phyloP scores from a whole-genome alignment of 23 tunicate species.

The Halocynthia aurantium region DNA sequence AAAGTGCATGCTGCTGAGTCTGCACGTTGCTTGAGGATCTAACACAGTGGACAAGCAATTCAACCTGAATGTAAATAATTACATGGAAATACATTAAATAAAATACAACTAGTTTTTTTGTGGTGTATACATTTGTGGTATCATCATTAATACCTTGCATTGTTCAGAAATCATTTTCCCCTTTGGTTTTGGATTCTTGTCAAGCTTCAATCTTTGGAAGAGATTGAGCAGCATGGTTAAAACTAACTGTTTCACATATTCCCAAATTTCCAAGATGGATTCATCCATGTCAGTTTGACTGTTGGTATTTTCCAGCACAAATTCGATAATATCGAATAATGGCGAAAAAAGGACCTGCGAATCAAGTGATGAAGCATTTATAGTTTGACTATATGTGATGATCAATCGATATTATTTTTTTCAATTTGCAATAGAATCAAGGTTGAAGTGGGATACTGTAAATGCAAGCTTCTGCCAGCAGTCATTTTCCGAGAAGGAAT shows the following conservation, averaged over 20 bases:
- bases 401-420: background rate
- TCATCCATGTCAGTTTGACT: background rate
- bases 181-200: background rate
- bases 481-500: too few species aligned
- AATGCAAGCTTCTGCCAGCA: too few species aligned
- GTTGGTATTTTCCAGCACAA: background rate
- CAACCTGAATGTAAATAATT: constrained; percentile 18
- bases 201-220: background rate
- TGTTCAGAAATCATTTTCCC: too few species aligned
- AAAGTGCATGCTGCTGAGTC: constrained; percentile 52
- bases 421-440: background rate
- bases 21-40: constrained; percentile 43
- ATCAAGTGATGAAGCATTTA: too few species aligned
- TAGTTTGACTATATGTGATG: too few species aligned
- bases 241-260: background rate
- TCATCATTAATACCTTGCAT: too few species aligned
- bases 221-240: background rate
- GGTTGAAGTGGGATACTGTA: too few species aligned
- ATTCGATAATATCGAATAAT: background rate
- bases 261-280: background rate
- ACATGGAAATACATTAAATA: background rate
- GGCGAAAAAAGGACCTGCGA: background rate
- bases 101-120: background rate
- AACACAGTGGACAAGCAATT: constrained; percentile 49
- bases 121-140: too few species aligned